A percentile compares a stretch with the other conserved stretches of the same genome.
These are phyloP conservation scores for Heteromyza rotundicornis DNA, from an alignment of 2,888 invertebrate genomes.

Conservation along the genomic window DNA sequence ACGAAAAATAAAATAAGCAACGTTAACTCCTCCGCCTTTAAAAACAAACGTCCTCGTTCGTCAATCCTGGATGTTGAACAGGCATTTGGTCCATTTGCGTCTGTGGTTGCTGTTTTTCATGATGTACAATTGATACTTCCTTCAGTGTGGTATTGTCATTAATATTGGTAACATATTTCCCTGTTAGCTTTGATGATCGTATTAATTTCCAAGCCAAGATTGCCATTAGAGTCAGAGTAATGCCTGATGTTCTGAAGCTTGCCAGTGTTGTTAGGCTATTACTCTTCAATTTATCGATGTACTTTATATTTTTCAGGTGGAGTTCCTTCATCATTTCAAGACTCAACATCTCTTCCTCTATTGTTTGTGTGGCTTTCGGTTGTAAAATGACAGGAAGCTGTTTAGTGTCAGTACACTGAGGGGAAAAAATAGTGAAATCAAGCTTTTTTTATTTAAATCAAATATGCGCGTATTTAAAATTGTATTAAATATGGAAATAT, in stretches of 20 bases:
- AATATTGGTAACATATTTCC: not conserved
- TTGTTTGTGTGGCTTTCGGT: not conserved
- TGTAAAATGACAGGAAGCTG: conserved; percentile 3
- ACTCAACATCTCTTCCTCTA: not conserved
- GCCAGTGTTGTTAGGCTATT: not conserved
- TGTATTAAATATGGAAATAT: too few relatives aligned
- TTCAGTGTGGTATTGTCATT: not conserved
- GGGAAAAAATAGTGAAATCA: too few relatives aligned
- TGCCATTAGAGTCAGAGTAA: conserved; percentile 3
- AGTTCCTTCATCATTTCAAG: conserved; percentile 2
- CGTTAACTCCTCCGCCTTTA: conserved; percentile 9
- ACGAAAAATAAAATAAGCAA: too few relatives aligned
- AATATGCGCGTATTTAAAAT: too few relatives aligned
- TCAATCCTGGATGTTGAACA: not conserved
- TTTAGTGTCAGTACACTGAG: conserved; percentile 1
- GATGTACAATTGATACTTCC: not conserved
- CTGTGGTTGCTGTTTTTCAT: not conserved
- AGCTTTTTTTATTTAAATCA: too few relatives aligned
- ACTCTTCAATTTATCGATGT: not conserved
- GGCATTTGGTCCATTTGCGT: not conserved
- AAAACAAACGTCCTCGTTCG: conserved; percentile 7
- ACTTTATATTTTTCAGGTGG: not conserved
- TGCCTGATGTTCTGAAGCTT: conserved; percentile 1
- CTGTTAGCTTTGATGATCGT: not conserved
- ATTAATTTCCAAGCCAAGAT: not conserved